phyloP scores from a whole-genome alignment of 2,113 vertebrate genomes.

The Sterrhoptilus dennistouni region DNA sequence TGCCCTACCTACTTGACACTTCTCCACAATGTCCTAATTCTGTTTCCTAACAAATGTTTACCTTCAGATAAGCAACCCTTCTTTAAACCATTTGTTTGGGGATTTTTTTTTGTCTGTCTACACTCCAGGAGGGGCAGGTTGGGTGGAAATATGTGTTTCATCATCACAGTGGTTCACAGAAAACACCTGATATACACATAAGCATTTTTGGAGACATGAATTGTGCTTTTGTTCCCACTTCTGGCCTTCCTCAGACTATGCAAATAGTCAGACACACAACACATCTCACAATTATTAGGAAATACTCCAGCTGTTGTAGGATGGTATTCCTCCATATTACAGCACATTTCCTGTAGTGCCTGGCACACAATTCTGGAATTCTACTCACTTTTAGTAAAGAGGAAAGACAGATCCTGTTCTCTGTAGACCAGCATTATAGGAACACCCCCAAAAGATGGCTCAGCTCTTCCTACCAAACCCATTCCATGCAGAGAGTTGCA shows the following conservation, averaged over 20 bases:
- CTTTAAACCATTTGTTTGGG: neutral
- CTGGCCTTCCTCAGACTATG: neutral
- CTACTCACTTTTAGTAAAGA: neutral
- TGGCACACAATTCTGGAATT: neutral
- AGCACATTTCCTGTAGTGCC: neutral
- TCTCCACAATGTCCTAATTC: neutral
- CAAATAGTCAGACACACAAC: neutral
- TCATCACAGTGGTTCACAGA: neutral
- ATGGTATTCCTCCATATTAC: neutral
- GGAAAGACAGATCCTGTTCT: neutral
- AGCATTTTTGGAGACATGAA: neutral
- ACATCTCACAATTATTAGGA: neutral
- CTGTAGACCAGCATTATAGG: neutral
- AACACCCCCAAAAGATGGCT: neutral
- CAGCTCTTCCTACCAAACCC: neutral
- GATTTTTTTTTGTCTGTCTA: neutral
- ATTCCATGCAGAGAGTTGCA: neutral
- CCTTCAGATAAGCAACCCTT: neutral
- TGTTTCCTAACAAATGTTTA: neutral
- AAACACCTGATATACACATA: fast-evolving
- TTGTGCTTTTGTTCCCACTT: neutral
- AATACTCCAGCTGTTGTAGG: neutral
- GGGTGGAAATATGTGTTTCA: neutral
- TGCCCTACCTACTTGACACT: neutral
- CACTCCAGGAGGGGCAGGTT: neutral